phyloP scores from a whole-genome alignment of 2,888 invertebrate genomes.

The Campopleginae sp. region DNA sequence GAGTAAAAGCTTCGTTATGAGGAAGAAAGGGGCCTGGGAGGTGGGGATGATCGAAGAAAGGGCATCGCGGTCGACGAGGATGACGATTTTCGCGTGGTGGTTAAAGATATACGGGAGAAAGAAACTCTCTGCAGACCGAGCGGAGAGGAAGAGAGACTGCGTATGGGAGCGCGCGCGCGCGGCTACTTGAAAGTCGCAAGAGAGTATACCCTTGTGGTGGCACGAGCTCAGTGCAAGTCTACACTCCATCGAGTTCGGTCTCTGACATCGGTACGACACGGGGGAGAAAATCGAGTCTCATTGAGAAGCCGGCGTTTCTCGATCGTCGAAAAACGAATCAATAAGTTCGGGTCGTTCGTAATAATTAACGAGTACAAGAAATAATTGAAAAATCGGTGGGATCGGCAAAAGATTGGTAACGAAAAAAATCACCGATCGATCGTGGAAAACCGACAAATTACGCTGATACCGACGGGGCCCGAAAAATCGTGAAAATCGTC shows the following conservation, averaged over 20 bases:
- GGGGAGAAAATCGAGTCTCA: slow-evolving; percentile 17
- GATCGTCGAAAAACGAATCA: slow-evolving; percentile 8
- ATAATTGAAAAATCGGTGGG: slow-evolving; percentile 7
- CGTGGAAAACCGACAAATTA: background rate
- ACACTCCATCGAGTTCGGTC: slow-evolving; percentile 68
- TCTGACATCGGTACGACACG: slow-evolving; percentile 39
- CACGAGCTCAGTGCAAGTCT: slow-evolving; percentile 68
- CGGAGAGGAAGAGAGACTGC: slow-evolving; percentile 36
- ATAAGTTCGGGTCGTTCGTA: background rate
- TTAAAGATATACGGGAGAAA: slow-evolving; percentile 7
- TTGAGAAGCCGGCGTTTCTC: slow-evolving; percentile 11
- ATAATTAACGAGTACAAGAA: background rate
- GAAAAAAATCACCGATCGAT: slow-evolving; percentile 13
- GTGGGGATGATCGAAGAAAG: background rate
- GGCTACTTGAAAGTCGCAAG: slow-evolving; percentile 64
- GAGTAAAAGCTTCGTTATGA: background rate
- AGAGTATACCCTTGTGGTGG: slow-evolving; percentile 44
- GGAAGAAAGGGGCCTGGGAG: background rate
- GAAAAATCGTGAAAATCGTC: background rate
- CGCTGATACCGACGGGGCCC: too few species aligned
- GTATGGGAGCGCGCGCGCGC: slow-evolving; percentile 48
- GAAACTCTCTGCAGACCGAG: slow-evolving; percentile 9
- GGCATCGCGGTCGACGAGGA: slow-evolving; percentile 1
- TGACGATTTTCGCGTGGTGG: slow-evolving; percentile 32
- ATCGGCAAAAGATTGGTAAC: slow-evolving; percentile 14